These are phyloP conservation scores for Hemiprocne comata DNA, from an alignment of 2,113 vertebrate species.

Conservation along the genomic window DNA sequence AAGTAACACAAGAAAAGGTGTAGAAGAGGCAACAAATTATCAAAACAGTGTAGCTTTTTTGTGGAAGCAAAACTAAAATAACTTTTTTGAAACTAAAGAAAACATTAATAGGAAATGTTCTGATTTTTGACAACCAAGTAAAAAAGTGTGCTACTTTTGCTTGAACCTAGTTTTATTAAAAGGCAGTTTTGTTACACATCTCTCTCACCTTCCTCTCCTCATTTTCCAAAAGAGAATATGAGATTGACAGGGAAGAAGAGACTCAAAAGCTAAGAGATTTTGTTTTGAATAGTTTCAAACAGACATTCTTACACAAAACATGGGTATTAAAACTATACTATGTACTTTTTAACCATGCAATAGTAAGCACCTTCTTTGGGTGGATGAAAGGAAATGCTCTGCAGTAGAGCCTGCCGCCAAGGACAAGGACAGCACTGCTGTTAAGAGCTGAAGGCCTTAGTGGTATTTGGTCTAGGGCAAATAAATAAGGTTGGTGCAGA, in stretches of 20 bases:
- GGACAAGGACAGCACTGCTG: not conserved
- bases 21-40: not conserved
- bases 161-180: not conserved
- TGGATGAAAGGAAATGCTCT: not conserved
- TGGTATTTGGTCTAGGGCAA: not conserved
- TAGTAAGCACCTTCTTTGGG: not conserved
- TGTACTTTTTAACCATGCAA: not conserved
- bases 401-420: not conserved
- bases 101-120: not conserved
- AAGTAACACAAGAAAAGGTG: not conserved
- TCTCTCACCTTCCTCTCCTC: not conserved
- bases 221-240: not conserved
- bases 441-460: not conserved
- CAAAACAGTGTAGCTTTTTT: not conserved
- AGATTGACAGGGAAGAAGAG: not conserved
- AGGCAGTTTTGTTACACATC: not conserved
- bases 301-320: not conserved
- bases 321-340: not conserved
- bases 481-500: slow-evolving; percentile 18
- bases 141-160: not conserved
- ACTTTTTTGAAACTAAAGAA: not conserved
- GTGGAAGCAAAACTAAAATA: not conserved
- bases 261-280: not conserved
- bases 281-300: not conserved
- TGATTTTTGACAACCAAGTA: not conserved